phyloP scores from a whole-genome alignment of 2,797 vertebrate species.

The Caiman crocodilus region DNA sequence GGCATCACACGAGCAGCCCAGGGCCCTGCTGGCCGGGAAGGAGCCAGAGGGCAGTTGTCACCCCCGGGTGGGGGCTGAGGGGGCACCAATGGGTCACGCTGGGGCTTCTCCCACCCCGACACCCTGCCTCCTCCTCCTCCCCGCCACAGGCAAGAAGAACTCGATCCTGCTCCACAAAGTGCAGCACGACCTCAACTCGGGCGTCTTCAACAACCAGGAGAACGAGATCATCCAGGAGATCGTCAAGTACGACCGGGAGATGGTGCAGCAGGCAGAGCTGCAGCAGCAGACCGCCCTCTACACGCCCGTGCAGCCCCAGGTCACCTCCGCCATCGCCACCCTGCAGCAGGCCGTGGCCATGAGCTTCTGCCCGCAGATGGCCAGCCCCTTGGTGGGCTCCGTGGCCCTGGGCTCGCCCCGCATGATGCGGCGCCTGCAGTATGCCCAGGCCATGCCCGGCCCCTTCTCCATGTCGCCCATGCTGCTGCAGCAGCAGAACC shows the following conservation, averaged over 20 bases:
- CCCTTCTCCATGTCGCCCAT: constrained; percentile 87
- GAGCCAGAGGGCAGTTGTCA: too few relatives aligned
- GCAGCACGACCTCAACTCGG: constrained; percentile 95
- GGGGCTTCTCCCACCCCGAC: fast-evolving
- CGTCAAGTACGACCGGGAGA: constrained; percentile 97
- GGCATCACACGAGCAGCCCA: too few relatives aligned
- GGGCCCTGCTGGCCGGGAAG: background rate
- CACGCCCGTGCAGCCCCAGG: constrained; percentile 84
- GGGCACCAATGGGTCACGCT: fast-evolving
- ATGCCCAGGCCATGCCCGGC: constrained; percentile 84
- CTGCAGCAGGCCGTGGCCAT: constrained; percentile 97
- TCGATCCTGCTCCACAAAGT: constrained; percentile 98
- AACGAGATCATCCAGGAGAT: constrained; percentile 99
- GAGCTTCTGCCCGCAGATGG: constrained; percentile 95
- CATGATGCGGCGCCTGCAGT: constrained; percentile 89
- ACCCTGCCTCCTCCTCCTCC: fast-evolving
- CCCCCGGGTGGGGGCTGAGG: background rate
- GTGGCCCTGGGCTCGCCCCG: constrained; percentile 90
- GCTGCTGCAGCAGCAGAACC: constrained; percentile 82
- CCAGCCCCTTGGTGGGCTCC: constrained; percentile 85
- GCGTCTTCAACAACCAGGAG: constrained; percentile 97
- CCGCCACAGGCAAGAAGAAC: constrained; percentile 94
- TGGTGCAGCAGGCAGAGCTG: constrained; percentile 94
- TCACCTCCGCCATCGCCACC: constrained; percentile 93
- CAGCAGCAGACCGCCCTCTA: constrained; percentile 86